A percentile compares a stretch with the other conserved stretches of the same genome.
Conservation (phyloP, 2,888 invertebrate species). For the Alentia gelatinosa region DNA sequence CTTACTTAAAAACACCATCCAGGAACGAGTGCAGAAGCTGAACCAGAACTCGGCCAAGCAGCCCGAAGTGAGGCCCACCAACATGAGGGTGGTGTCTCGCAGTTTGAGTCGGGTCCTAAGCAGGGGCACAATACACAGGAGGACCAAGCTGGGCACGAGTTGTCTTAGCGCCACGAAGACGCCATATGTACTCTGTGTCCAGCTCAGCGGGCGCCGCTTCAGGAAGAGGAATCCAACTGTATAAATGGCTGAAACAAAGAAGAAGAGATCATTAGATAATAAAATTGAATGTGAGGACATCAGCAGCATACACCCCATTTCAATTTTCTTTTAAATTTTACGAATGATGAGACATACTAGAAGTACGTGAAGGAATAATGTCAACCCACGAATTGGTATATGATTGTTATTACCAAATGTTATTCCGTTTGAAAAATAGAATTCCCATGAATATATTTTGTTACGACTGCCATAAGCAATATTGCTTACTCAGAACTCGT, state of each 20-base stretch:
- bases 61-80: not conserved
- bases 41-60: not conserved
- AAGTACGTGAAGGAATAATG: too few species aligned
- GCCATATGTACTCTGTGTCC: not conserved
- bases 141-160: not conserved
- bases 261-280: too few species aligned
- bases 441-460: too few species aligned
- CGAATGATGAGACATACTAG: not conserved
- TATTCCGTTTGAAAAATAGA: too few species aligned
- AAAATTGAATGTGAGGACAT: too few species aligned
- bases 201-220: not conserved
- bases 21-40: not conserved
- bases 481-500: too few species aligned
- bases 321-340: not conserved
- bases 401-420: too few species aligned
- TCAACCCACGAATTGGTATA: too few species aligned
- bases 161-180: not conserved
- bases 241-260: not conserved
- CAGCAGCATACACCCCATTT: too few species aligned
- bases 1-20: conserved; percentile 28
- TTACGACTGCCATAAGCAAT: too few species aligned
- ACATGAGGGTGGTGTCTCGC: not conserved
- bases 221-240: not conserved
- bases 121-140: not conserved
- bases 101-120: not conserved